Evolutionary conservation across 2,797 vertebrate species (phyloP).

Genomic region (Manis crassicaudata): DNA sequence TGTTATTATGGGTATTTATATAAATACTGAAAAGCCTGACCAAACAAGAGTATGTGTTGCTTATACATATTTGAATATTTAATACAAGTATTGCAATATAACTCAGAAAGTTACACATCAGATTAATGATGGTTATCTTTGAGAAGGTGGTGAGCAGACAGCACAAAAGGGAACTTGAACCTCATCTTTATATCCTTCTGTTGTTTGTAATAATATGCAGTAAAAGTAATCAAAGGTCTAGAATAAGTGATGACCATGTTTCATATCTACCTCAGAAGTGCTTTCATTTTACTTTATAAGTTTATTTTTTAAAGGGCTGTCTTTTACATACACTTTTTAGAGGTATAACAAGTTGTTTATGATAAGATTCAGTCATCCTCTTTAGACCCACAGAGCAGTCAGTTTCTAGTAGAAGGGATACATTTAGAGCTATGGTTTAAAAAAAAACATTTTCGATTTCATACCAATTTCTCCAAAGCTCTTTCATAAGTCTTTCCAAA

Average conservation of each 20-base stretch:
- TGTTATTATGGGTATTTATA: background rate
- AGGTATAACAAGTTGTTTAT: background rate
- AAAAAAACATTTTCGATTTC: background rate
- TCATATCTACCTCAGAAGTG: background rate
- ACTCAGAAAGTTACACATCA: background rate
- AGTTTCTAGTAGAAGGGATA: background rate
- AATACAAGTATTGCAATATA: background rate
- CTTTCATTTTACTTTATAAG: background rate
- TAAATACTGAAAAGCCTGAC: slow-evolving; percentile 12
- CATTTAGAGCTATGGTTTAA: background rate
- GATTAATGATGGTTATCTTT: background rate
- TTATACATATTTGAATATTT: background rate
- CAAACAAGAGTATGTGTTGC: background rate
- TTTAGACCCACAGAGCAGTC: background rate
- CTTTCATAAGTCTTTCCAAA: slow-evolving; percentile 15
- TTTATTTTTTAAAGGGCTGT: background rate
- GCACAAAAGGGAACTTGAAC: background rate
- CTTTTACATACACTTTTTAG: background rate
- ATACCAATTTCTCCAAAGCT: background rate
- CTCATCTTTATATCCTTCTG: background rate
- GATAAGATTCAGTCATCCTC: background rate
- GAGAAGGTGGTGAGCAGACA: background rate
- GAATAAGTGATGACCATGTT: background rate
- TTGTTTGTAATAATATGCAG: background rate
- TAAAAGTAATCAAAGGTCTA: background rate